Percentiles rank a stretch among this genome's conserved stretches.
Evolutionary conservation across 92 coral and sea anemone genomes (phyloP).

Genomic region (Blastomussa wellsi): DNA sequence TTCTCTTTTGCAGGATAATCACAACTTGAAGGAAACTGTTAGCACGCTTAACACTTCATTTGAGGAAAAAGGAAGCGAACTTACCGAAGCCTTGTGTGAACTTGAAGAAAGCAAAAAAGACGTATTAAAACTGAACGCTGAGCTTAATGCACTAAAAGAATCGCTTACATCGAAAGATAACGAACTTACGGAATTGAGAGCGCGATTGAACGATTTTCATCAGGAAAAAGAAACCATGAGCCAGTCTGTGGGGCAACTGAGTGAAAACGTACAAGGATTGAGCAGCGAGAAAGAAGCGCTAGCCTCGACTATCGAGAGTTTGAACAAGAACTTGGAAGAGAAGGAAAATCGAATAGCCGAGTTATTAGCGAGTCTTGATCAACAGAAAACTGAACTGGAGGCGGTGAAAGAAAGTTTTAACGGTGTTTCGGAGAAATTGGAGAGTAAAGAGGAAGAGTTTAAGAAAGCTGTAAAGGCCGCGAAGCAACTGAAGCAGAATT

Average conservation of each 20-base stretch:
- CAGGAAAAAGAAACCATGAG: constrained; percentile 41
- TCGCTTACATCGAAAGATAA: constrained; percentile 52
- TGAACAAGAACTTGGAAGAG: constrained; percentile 58
- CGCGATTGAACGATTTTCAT: constrained; percentile 27
- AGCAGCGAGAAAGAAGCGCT: constrained; percentile 60
- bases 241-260: constrained; percentile 44
- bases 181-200: constrained; percentile 50
- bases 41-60: constrained; percentile 76
- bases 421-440: constrained; percentile 61
- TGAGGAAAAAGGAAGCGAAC: constrained; percentile 80
- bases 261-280: constrained; percentile 45
- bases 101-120: constrained; percentile 59
- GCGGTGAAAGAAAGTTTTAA: constrained; percentile 59
- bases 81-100: constrained; percentile 42
- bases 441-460: constrained; percentile 76
- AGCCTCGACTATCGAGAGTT: constrained; percentile 48
- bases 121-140: constrained; percentile 39
- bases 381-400: constrained; percentile 48
- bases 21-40: constrained; percentile 61
- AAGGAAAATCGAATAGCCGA: constrained; percentile 22
- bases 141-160: constrained; percentile 58
- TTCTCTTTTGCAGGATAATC: constrained; percentile 54
- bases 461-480: constrained; percentile 57
- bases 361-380: constrained; percentile 33
- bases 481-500: constrained; percentile 60